Evolutionary conservation across 2,888 invertebrate species (phyloP).

Genomic region (Xestoiulus laeticollis): DNA sequence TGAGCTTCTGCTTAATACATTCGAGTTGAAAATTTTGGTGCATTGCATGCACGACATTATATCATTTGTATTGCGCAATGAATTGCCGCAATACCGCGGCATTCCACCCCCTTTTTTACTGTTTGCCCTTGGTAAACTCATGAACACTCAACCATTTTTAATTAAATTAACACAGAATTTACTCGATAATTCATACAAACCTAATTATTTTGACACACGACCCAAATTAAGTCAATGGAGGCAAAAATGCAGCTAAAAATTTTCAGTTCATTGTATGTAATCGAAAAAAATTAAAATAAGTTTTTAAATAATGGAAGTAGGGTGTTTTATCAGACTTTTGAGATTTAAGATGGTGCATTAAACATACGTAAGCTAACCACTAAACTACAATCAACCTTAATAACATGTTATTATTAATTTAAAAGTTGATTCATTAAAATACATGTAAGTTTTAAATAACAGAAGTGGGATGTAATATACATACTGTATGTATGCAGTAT

Average conservation of each 20-base stretch:
- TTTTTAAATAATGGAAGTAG: too few relatives aligned
- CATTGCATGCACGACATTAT: neutral
- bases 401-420: too few relatives aligned
- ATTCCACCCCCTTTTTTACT: neutral
- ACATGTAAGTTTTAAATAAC: too few relatives aligned
- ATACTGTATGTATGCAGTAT: too few relatives aligned
- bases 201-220: neutral
- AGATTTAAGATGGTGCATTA: too few relatives aligned
- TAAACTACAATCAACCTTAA: too few relatives aligned
- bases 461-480: too few relatives aligned
- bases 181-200: neutral
- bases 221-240: neutral
- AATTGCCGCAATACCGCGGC: neutral
- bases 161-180: neutral
- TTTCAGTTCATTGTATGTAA: neutral
- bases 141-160: neutral
- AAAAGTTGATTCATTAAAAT: too few relatives aligned
- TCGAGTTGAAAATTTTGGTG: neutral
- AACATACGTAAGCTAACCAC: too few relatives aligned
- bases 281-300: neutral
- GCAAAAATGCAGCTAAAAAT: neutral
- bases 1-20: slow-evolving; percentile 3
- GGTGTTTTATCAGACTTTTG: too few relatives aligned
- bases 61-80: neutral
- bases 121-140: neutral